Percentiles rank a stretch among this genome's conserved stretches.
These are phyloP conservation scores for Tiaroga cobitis DNA, from an alignment of 2,797 vertebrate genomes.

Conservation along the genomic window DNA sequence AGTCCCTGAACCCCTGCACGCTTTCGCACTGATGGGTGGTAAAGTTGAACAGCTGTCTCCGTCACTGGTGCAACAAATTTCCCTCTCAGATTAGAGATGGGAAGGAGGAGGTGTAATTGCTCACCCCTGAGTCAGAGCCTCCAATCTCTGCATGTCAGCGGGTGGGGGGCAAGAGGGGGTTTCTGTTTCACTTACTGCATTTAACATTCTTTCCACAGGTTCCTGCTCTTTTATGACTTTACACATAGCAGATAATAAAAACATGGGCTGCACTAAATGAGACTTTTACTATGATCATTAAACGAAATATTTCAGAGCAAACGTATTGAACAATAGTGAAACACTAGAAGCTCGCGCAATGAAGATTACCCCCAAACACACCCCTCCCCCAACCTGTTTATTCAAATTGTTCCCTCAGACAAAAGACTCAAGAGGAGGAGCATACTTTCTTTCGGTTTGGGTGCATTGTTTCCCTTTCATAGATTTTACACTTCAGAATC, in stretches of 20 bases:
- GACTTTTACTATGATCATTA: not conserved
- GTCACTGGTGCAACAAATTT: slow-evolving; percentile 56
- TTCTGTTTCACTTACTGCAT: slow-evolving; percentile 21
- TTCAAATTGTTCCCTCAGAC: slow-evolving; percentile 46
- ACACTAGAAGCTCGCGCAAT: slow-evolving; percentile 40
- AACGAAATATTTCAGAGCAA: slow-evolving; percentile 1
- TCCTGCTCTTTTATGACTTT: not conserved
- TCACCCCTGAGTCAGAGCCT: slow-evolving; percentile 53
- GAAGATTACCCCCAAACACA: slow-evolving; percentile 28
- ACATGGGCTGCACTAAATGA: not conserved
- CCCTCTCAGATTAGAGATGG: slow-evolving; percentile 49
- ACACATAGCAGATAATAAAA: not conserved
- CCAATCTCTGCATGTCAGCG: slow-evolving; percentile 38
- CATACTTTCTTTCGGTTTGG: slow-evolving; percentile 3
- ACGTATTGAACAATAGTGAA: slow-evolving; percentile 13
- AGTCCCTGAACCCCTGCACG: slow-evolving; percentile 8
- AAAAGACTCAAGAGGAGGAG: slow-evolving; percentile 31
- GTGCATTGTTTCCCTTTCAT: slow-evolving; percentile 23
- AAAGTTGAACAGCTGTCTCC: slow-evolving; percentile 67
- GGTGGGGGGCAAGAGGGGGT: not conserved
- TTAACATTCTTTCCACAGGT: slow-evolving; percentile 33
- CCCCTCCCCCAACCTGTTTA: slow-evolving; percentile 42
- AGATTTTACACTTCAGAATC: slow-evolving; percentile 38
- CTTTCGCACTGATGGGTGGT: slow-evolving; percentile 22
- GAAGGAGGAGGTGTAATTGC: slow-evolving; percentile 21